These are phyloP conservation scores for Nasua narica DNA, from an alignment of 2,797 vertebrate species.

Conservation along the genomic window DNA sequence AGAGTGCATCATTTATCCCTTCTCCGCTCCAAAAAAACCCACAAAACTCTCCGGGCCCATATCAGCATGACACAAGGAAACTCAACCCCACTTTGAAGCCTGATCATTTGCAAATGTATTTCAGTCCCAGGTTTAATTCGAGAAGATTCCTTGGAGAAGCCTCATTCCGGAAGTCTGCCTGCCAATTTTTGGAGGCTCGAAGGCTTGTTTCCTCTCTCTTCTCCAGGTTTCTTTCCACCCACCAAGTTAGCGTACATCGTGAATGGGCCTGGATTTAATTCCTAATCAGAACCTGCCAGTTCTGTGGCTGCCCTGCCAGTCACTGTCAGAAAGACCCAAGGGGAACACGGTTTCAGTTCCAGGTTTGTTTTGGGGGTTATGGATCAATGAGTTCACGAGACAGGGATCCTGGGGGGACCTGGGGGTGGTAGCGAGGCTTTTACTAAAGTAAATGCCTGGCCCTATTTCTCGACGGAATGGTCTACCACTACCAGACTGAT, in stretches of 20 bases:
- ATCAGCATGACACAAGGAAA: slow-evolving; percentile 18
- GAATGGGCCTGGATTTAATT: slow-evolving; percentile 55
- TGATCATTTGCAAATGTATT: slow-evolving; percentile 55
- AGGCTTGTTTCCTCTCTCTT: slow-evolving; percentile 59
- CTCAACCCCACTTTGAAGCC: slow-evolving; percentile 26
- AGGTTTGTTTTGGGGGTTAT: neutral
- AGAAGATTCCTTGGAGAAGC: slow-evolving; percentile 57
- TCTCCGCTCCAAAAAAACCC: neutral
- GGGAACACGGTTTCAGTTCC: neutral
- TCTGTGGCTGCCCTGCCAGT: neutral
- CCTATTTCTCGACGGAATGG: neutral
- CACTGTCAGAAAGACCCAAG: neutral
- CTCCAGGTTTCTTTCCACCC: slow-evolving; percentile 66
- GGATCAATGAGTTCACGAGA: neutral
- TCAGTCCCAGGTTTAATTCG: slow-evolving; percentile 58
- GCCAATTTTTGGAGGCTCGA: slow-evolving; percentile 64
- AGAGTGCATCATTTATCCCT: neutral
- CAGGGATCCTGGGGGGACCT: neutral
- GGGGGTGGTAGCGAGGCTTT: neutral
- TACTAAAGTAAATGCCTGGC: neutral
- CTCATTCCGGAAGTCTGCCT: slow-evolving; percentile 64
- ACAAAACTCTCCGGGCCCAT: neutral
- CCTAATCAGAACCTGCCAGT: slow-evolving; percentile 44
- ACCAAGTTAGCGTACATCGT: slow-evolving; percentile 38
- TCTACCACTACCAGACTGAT: neutral